phyloP scores from a whole-genome alignment of 2,888 invertebrate genomes.

The Drosophila imparisetae region DNA sequence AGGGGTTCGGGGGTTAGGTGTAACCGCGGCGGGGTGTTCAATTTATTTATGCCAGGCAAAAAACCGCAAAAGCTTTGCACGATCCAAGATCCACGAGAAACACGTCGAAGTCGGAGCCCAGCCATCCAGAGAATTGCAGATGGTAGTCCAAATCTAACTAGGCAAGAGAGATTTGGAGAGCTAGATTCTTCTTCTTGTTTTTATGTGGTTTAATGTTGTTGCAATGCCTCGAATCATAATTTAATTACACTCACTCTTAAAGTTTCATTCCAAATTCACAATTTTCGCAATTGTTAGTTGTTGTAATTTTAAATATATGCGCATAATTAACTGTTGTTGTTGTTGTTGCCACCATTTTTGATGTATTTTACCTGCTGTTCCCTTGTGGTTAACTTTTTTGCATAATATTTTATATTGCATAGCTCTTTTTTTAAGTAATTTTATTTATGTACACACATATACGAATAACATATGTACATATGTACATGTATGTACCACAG shows the following conservation, averaged over 20 bases:
- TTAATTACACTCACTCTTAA: slow-evolving; percentile 65
- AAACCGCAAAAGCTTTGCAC: slow-evolving; percentile 68
- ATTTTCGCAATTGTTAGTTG: slow-evolving; percentile 38
- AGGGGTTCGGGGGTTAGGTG: not conserved
- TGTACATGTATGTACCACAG: not conserved
- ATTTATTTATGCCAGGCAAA: slow-evolving; percentile 64
- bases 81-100: slow-evolving; percentile 40
- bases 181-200: slow-evolving; percentile 11
- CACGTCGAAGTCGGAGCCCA: slow-evolving; percentile 17
- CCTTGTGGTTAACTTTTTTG: slow-evolving; percentile 46
- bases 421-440: slow-evolving; percentile 3
- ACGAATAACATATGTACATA: not conserved
- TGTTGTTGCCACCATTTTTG: slow-evolving; percentile 20
- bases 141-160: slow-evolving; percentile 31
- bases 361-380: slow-evolving; percentile 23
- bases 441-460: not conserved
- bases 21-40: slow-evolving; percentile 48
- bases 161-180: slow-evolving; percentile 2
- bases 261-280: slow-evolving; percentile 68
- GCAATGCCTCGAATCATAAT: slow-evolving; percentile 47
- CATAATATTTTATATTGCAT: slow-evolving; percentile 21
- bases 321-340: slow-evolving; percentile 57
- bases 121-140: slow-evolving; percentile 21
- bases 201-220: slow-evolving; percentile 53
- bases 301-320: slow-evolving; percentile 50